Base-by-base conservation (phyloP, 1,140 invertebrate species). In the Sarcophaga peregrina region DNA sequence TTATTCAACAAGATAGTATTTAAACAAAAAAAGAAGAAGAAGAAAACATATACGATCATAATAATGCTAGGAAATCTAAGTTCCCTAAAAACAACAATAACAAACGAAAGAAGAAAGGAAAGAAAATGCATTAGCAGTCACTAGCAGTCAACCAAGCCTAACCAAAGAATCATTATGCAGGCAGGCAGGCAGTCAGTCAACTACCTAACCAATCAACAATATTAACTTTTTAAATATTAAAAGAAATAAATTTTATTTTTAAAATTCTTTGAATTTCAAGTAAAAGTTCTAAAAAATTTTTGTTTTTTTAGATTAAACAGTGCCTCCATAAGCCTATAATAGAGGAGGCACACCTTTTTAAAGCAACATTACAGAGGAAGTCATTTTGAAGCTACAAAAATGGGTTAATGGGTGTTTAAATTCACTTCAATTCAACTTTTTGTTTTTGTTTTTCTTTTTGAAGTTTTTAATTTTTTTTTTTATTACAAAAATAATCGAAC, bases 261-360 rank as follows among this genome's bases (percentile, higher is more conserved):
- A 17, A 50, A 78, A 78, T 78, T 78, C 75, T 78, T 11, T 78
- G 75, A 78, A 78, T 20, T 68, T 78, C 15, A 78, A 78, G 75
- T 78, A 78, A 50, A 50, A 50, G 47, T 50, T 47, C 50, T 78
- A 37, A 37, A 37, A 37, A 37, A 37, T 2, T 2, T 2, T 37
- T 2, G 4, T 37, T 37, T 37, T 37, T 37, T 37, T n/a, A n/a
- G 25, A 4, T 37, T 37, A 37, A 37, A 37, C 25, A 37, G 25
- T 37, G 4, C 25, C 25, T 4, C 25, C 25, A 1, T 37, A 37
- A 37, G 25, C 25, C 25, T 37, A 37, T 37, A 37, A 4, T 2
- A 37, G 25, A 37, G 25, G 4, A 37, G 25, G 25, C 75, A 78
- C 75, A 78, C 75, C 75, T 78, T 78, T 25, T 72, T 37, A 37